phyloP scores from a whole-genome alignment of 1,140 invertebrate genomes.

The Paraescarpia echinospica region DNA sequence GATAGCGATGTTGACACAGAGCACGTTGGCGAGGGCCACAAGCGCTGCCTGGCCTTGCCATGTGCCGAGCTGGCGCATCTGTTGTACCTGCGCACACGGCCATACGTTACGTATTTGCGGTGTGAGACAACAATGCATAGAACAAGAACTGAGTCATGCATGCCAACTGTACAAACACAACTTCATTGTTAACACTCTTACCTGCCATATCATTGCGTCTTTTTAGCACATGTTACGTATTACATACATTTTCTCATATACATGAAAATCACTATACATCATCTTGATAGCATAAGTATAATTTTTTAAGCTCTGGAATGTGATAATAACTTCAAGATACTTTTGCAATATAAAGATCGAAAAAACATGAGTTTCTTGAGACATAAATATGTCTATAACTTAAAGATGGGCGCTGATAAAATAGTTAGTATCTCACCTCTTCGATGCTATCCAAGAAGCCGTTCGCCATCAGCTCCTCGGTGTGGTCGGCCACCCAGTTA shows the following conservation, averaged over 20 bases:
- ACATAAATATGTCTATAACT: too few relatives aligned
- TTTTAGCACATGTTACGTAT: background rate
- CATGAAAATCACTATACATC: background rate
- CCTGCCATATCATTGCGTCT: background rate
- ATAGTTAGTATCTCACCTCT: background rate
- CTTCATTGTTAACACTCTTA: background rate
- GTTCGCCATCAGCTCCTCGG: background rate
- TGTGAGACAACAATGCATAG: background rate
- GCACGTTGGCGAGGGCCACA: slow-evolving; percentile 17
- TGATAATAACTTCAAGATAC: too few relatives aligned
- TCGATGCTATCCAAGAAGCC: slow-evolving; percentile 4
- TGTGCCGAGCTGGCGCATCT: background rate
- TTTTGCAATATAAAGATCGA: too few relatives aligned
- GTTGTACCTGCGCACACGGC: background rate
- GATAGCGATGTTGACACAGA: slow-evolving; percentile 16
- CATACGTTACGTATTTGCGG: background rate
- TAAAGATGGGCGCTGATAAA: background rate
- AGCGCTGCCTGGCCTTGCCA: slow-evolving; percentile 15
- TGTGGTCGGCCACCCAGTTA: slow-evolving; percentile 10
- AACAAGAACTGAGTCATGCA: background rate
- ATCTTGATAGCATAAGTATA: background rate
- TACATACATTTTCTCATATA: background rate
- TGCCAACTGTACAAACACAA: background rate
- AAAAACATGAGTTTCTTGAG: too few relatives aligned
- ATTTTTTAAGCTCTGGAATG: too few relatives aligned